A percentile compares a stretch with the other conserved stretches of the same genome.
Evolutionary conservation across 2,797 vertebrate species (phyloP).

Genomic region (Varecia variegata): DNA sequence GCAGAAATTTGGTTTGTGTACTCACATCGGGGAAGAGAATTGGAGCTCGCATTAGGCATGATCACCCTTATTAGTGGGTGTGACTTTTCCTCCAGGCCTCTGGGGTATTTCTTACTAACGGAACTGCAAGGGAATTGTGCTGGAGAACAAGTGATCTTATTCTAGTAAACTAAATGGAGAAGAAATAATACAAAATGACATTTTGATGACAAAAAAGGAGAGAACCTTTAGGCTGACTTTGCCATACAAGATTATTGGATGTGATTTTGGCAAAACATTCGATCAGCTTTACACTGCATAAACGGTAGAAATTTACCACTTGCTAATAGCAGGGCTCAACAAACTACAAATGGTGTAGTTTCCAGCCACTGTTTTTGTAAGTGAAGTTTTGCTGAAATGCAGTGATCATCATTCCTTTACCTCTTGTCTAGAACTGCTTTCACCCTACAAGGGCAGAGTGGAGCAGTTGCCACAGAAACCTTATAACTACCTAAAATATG

Average conservation of each 20-base stretch:
- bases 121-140: background rate
- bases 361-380: background rate
- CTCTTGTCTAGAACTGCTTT: background rate
- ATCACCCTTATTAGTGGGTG: background rate
- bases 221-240: background rate
- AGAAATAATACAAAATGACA: background rate
- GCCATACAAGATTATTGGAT: background rate
- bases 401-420: accelerated
- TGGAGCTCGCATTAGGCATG: background rate
- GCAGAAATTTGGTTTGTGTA: background rate
- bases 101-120: background rate
- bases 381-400: no score
- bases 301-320: background rate
- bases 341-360: background rate
- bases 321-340: background rate
- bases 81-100: background rate
- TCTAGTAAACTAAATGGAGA: background rate
- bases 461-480: background rate
- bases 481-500: no score
- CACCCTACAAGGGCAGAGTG: accelerated
- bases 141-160: background rate
- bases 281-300: background rate
- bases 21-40: background rate
- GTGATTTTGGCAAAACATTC: background rate
- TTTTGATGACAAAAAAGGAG: background rate